Evolutionary conservation across 2,113 vertebrate genomes (phyloP).

Genomic region (Ameiurus melas): DNA sequence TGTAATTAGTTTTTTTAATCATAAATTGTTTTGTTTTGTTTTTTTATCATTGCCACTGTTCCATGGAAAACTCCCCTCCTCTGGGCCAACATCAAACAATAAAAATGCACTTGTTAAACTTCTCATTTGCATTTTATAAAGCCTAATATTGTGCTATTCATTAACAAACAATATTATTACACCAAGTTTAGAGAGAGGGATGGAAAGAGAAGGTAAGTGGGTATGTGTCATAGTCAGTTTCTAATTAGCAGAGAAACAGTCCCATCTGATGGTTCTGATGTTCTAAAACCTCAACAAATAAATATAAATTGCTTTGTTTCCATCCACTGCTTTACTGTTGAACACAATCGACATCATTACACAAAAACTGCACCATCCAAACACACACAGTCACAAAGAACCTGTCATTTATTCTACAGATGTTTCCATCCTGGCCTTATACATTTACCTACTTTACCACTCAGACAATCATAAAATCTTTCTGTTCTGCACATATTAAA

Average conservation of each 20-base stretch:
- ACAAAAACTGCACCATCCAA: neutral
- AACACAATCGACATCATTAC: neutral
- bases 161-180: neutral
- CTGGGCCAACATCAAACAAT: neutral
- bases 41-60: neutral
- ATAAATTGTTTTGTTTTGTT: neutral
- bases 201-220: constrained; percentile 1
- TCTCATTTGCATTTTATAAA: neutral
- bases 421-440: neutral
- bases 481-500: neutral
- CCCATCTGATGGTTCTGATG: neutral
- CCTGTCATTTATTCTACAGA: neutral
- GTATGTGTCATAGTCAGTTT: constrained; percentile 10
- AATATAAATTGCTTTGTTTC: neutral
- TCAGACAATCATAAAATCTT: neutral
- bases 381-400: neutral
- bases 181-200: neutral
- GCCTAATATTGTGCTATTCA: neutral
- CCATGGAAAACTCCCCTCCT: neutral
- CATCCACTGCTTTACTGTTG: neutral
- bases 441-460: neutral
- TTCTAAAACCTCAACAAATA: neutral
- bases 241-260: constrained; percentile 26
- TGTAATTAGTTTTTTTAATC: neutral
- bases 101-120: neutral